These are phyloP conservation scores for Drosophila fuyamai DNA, from an alignment of 1,140 invertebrate species.

Conservation along the genomic window DNA sequence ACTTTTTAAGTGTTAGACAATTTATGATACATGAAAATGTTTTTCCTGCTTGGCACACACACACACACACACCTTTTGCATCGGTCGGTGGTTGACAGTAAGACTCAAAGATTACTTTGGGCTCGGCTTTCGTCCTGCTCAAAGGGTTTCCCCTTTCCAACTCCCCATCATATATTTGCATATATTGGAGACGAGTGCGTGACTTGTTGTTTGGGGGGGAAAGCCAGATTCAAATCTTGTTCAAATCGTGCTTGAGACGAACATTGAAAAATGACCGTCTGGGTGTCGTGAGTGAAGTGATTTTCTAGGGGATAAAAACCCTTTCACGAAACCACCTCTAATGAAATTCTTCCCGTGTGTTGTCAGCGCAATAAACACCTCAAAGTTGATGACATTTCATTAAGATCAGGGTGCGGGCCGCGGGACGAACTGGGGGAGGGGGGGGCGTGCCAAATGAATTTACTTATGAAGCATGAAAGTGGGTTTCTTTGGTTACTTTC, in stretches of 20 bases:
- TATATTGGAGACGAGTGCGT: neutral
- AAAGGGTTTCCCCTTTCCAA: slow-evolving; percentile 58
- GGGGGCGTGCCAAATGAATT: slow-evolving; percentile 72
- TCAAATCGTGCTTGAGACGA: neutral
- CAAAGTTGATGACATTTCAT: slow-evolving; percentile 84
- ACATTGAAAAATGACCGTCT: no score
- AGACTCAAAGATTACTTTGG: slow-evolving; percentile 75
- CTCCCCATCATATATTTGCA: neutral
- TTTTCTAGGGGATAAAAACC: neutral
- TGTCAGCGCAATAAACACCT: slow-evolving; percentile 82
- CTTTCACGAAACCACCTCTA: neutral
- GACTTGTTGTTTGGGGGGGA: neutral
- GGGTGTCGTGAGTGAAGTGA: neutral
- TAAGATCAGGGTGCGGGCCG: slow-evolving; percentile 66
- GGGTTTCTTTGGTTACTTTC: slow-evolving; percentile 64
- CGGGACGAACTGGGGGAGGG: slow-evolving; percentile 18
- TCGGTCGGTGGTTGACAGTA: slow-evolving; percentile 42
- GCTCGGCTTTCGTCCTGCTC: slow-evolving; percentile 42
- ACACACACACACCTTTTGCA: slow-evolving; percentile 29
- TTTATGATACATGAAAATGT: slow-evolving; percentile 83
- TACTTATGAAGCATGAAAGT: slow-evolving; percentile 82
- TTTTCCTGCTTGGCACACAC: slow-evolving; percentile 38
- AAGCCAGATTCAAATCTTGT: neutral
- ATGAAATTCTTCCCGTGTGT: slow-evolving; percentile 27
- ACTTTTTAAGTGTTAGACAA: slow-evolving; percentile 83